Evolutionary conservation across 2,113 vertebrate species (phyloP), one percentile per base, ranked within the genome.

Genomic region (Callaeas wilsoni): DNA sequence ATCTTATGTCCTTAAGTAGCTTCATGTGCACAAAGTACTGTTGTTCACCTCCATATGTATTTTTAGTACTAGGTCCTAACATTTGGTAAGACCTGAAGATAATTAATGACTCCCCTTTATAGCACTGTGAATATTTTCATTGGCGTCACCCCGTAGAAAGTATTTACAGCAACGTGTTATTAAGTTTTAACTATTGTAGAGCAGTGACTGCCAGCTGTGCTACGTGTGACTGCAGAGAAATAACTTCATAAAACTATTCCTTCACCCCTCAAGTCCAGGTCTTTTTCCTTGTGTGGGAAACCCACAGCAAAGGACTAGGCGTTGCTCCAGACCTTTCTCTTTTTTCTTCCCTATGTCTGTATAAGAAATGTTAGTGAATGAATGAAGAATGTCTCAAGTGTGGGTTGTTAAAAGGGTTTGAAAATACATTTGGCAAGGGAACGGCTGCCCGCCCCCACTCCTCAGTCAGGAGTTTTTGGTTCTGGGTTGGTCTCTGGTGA

Each of bases 121-220:
- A 89, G 68, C 37, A 75, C 29, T 64, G 69, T 79, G 80, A 64
- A 57, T 95, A 62, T 91, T 96, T 95, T 91, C 70, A 22, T 68
- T 96, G 84, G 49, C 26, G 0, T 94, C 70, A 37, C 53, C 77
- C 8, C 0, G 1, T 21, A 69, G 37, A 87, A 93, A 68, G 63
- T 88, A 76, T 86, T 94, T 92, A 76, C 57, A 86, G 89, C 62
- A 94, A 85, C 44, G 30, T 78, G 67, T 84, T 87, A 67, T 84
- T 90, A 92, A 77, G 83, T 59, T 92, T 89, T 84, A 87, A 63
- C 33, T 68, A 12, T 25, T 91, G 42, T 35, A 46, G 75, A 76
- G 32, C 52, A 64, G 41, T 47, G 73, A 26, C 44, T 84, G 62
- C 74, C 59, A 75, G 65, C 56, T 71, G 22, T 84, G 49, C 42